Evolutionary conservation across 2,113 vertebrate genomes (phyloP), one percentile per base, ranked within the genome.

Genomic region (Anseranas semipalmata): DNA sequence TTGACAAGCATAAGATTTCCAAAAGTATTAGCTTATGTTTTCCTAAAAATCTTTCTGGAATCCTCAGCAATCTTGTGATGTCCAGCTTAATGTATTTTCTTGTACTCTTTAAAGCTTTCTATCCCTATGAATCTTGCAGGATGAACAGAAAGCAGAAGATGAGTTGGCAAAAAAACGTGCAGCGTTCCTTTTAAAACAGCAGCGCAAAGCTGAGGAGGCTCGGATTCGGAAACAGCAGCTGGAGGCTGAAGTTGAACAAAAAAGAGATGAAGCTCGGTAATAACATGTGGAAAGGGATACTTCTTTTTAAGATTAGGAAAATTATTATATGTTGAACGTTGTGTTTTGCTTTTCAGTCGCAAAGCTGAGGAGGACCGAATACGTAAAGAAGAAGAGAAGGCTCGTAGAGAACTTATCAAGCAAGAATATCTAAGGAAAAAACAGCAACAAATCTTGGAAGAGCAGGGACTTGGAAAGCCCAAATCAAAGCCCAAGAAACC

Each of bases 311-410:
- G 28, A 0, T 39, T 28, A 32, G 62, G 74, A 19, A 35, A 15
- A 15, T 10, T 39, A 16, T 32, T 45, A 0, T 9, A 0, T 16
- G 60, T 66, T 79, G 30, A 86, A 8, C 17, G 0, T 20, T 1
- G 45, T 14, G 5, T 15, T 16, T 16, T 65, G 9, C 41, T 37
- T 52, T 76, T 10, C 74, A 99, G 99, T 18, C 99, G 99, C 46
- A 99, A 99, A 95, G 99, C 99, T 0, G 99, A 99, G 91, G 99
- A 99, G 71, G 99, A 99, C 3, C 98, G 99, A 15, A 78, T 99
- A 93, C 98, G 99, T 53, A 99, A 99, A 76, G 99, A 99, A 7
- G 99, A 99, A 46, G 99, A 99, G 97, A 99, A 99, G 93, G 98
- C 98, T 0, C 98, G 99, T 32, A 97, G 99, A 39, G 99, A 99